Conservation (phyloP, 2,113 vertebrate species). For the Dipodomys stephensi region DNA sequence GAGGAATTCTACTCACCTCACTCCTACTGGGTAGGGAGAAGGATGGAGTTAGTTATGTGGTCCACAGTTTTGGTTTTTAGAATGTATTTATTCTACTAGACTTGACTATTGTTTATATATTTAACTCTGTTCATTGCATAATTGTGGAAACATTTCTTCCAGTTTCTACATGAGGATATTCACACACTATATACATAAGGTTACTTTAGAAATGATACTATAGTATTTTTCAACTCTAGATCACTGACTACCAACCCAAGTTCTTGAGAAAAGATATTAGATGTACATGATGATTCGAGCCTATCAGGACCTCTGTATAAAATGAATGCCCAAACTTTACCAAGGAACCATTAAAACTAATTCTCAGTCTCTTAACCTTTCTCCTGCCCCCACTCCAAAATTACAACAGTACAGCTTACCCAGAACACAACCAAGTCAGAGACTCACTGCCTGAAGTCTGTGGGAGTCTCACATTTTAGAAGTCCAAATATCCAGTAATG, state of each 20-base stretch:
- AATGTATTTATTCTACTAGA: conserved; percentile 44
- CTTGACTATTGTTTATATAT: conserved; percentile 39
- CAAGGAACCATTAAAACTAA: conserved; percentile 27
- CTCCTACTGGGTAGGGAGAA: neutral
- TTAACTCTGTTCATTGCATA: neutral
- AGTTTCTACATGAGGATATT: conserved; percentile 31
- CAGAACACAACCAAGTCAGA: neutral
- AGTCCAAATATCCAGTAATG: conserved; percentile 2
- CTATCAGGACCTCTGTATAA: neutral
- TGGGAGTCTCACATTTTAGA: neutral
- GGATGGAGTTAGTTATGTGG: neutral
- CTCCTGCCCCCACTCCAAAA: neutral
- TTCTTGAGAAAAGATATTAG: conserved; percentile 45
- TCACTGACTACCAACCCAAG: conserved; percentile 14
- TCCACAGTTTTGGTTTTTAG: conserved; percentile 31
- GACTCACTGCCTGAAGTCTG: neutral
- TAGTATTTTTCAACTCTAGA: conserved; percentile 53
- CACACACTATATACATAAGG: conserved; percentile 17
- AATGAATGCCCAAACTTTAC: conserved; percentile 13
- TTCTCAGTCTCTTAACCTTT: neutral
- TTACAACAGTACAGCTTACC: neutral
- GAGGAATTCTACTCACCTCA: conserved; percentile 47
- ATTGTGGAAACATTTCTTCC: neutral
- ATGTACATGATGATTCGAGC: neutral
- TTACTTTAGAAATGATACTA: conserved; percentile 48